phyloP scores from a whole-genome alignment of 2,888 invertebrate genomes.

The Macropis europaea region DNA sequence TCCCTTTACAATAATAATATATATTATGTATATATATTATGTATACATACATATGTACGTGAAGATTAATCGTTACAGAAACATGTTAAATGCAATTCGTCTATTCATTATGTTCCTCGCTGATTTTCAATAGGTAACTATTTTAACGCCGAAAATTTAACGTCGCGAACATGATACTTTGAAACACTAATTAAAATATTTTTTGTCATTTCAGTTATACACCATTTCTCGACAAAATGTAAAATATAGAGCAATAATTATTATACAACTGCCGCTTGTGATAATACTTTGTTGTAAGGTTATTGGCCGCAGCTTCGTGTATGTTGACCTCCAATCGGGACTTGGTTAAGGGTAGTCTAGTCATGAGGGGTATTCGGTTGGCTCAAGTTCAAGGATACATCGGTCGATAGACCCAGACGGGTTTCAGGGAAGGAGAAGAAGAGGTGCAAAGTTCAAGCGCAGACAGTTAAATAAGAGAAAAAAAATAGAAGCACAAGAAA shows the following conservation, averaged over 20 bases:
- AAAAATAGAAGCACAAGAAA: constrained; percentile 34
- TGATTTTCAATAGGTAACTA: too few relatives aligned
- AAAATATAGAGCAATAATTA: neutral
- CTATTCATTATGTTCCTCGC: too few relatives aligned
- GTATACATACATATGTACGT: too few relatives aligned
- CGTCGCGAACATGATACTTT: too few relatives aligned
- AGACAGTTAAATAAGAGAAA: neutral
- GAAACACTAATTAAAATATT: too few relatives aligned
- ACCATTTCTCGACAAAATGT: neutral
- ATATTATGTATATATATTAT: too few relatives aligned
- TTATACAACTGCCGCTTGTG: neutral
- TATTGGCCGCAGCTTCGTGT: constrained; percentile 52
- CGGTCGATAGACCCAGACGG: constrained; percentile 72
- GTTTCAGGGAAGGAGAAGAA: constrained; percentile 46
- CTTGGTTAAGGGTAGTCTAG: constrained; percentile 72
- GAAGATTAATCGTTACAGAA: too few relatives aligned
- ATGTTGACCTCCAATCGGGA: constrained; percentile 64
- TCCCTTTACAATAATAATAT: too few relatives aligned
- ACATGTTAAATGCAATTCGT: too few relatives aligned
- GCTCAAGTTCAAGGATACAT: constrained; percentile 75
- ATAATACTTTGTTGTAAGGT: constrained; percentile 41
- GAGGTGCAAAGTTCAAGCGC: constrained; percentile 35
- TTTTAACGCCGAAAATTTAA: too few relatives aligned
- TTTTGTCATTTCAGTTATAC: neutral
- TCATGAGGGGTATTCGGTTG: constrained; percentile 70